Conservation (phyloP, 2,797 vertebrate species). For the Chelmon rostratus region DNA sequence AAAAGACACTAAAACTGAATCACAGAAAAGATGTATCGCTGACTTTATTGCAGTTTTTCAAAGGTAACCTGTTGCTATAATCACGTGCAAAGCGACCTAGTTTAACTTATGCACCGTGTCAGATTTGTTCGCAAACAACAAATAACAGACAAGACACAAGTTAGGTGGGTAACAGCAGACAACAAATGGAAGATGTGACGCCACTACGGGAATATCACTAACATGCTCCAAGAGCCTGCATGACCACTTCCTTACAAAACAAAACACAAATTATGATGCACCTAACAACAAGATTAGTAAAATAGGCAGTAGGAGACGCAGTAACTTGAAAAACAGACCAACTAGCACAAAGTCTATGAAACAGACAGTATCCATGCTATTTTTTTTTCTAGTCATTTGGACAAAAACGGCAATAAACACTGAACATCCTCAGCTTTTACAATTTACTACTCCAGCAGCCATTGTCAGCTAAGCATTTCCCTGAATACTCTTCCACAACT, state of each 20-base stretch:
- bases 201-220: not conserved
- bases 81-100: not conserved
- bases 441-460: not conserved
- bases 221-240: too few relatives aligned
- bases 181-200: not conserved
- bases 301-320: not conserved
- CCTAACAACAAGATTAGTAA: too few relatives aligned
- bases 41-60: not conserved
- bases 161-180: not conserved
- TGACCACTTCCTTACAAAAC: too few relatives aligned
- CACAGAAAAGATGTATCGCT: not conserved
- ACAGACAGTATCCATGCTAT: not conserved
- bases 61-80: not conserved
- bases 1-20: slow-evolving; percentile 5
- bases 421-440: not conserved
- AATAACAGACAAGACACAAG: not conserved
- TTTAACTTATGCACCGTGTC: not conserved
- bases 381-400: not conserved
- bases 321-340: not conserved
- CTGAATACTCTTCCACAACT: not conserved
- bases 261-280: too few relatives aligned
- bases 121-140: not conserved
- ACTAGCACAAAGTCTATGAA: not conserved
- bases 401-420: not conserved
- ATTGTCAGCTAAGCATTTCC: not conserved